Evolutionary conservation across 2,113 vertebrate species (phyloP), one percentile per base, ranked within the genome.

Genomic region (Syrrhaptes paradoxus): DNA sequence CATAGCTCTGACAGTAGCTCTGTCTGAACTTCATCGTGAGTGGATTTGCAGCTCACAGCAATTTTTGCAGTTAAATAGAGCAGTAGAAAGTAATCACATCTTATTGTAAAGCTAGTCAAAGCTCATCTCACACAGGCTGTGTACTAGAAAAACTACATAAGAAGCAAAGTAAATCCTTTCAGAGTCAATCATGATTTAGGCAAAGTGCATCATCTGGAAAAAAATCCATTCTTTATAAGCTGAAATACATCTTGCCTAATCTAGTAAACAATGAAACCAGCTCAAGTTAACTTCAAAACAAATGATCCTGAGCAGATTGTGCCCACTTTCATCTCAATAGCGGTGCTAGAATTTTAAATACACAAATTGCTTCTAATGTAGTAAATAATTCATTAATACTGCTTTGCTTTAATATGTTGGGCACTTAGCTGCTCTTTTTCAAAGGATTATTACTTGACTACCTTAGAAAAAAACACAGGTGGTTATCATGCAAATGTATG

Each of bases 221-320:
- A 94, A 72, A 10, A 5, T 73, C 58, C 9, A 31, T 73, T 94
- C 22, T 49, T 59, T 86, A 67, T 89, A 26, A 20, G 22, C 62
- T 76, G 49, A 89, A 96, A 93, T 76, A 77, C 62, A 55, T 87
- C 46, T 93, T 79, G 77, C 31, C 36, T 93, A 68, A 87, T 62
- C 41, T 26, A 82, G 25, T 76, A 93, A 91, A 87, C 32, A 91
- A 72, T 2, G 15, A 19, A 17, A 66, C 6, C 57, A 74, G 48
- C 38, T 75, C 70, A 71, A 85, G 9, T 15, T 54, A 73, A n/a
- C 43, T 63, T 77, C 19, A 54, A 79, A 62, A 54, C n/a, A 89
- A 43, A 73, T 61, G 29, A 85, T 29, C 43, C 62, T 76, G 79
- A 87, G 59, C 20, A 85, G 41, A 76, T 58, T 76, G 24, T 32